Percentiles rank a stretch among this genome's conserved stretches.
These are phyloP conservation scores for Villa cingulata DNA, from an alignment of 2,888 invertebrate species.

Conservation along the genomic window DNA sequence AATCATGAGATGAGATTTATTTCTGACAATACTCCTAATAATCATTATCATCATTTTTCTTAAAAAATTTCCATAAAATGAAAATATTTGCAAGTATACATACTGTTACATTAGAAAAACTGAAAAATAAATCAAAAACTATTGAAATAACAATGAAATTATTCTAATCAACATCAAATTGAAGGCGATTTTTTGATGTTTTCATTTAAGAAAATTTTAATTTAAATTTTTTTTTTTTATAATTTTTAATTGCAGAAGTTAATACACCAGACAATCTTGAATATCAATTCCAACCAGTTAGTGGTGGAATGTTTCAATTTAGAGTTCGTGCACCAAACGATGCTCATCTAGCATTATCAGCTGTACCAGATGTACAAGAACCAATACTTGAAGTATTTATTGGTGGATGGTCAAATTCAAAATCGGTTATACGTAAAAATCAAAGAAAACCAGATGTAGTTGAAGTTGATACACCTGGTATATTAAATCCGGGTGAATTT, in stretches of 20 bases:
- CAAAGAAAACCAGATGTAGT: slow-evolving; percentile 59
- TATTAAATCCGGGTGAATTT: slow-evolving; percentile 58
- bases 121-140: no score
- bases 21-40: no score
- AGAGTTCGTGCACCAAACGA: slow-evolving; percentile 67
- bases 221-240: neutral
- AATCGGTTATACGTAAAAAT: slow-evolving; percentile 71
- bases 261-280: slow-evolving; percentile 65
- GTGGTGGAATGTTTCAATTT: slow-evolving; percentile 56
- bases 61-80: no score
- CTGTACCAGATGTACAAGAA: slow-evolving; percentile 51
- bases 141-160: no score
- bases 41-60: no score
- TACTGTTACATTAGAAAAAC: no score
- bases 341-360: slow-evolving; percentile 70
- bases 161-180: no score
- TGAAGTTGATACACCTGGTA: slow-evolving; percentile 55
- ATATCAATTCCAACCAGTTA: slow-evolving; percentile 66
- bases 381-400: slow-evolving; percentile 80
- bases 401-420: slow-evolving; percentile 78
- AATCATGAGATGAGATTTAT: no score
- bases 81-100: no score
- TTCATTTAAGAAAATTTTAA: neutral
- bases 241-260: slow-evolving; percentile 50
- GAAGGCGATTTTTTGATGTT: no score